Percentiles rank a stretch among this genome's conserved stretches.
Evolutionary conservation across 2,888 invertebrate genomes (phyloP).

Genomic region (Tricholauxania praeusta): DNA sequence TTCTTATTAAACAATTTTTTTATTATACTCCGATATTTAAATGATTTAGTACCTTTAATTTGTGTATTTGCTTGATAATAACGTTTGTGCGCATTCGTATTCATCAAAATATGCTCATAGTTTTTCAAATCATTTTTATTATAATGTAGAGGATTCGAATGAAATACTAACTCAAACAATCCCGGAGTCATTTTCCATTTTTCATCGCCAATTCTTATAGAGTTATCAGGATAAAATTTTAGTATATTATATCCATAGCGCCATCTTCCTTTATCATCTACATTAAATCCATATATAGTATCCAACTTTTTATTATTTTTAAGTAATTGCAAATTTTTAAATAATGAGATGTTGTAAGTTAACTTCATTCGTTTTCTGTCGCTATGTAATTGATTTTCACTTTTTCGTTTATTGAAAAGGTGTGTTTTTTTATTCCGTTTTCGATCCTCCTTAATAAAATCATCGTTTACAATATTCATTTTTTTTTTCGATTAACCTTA

Average conservation of each 20-base stretch:
- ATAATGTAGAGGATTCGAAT: constrained; percentile 15
- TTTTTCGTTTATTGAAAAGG: too few relatives aligned
- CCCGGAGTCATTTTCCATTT: constrained; percentile 19
- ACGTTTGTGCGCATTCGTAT: constrained; percentile 38
- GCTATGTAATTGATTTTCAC: too few relatives aligned
- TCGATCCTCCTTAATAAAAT: too few relatives aligned
- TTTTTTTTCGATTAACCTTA: too few relatives aligned
- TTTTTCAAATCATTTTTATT: constrained; percentile 23
- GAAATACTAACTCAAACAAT: constrained; percentile 14
- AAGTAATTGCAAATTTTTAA: constrained; percentile 5
- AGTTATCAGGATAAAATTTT: neutral
- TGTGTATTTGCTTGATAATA: constrained; percentile 26
- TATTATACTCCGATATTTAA: constrained; percentile 32
- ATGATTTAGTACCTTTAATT: constrained; percentile 31
- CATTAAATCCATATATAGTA: neutral
- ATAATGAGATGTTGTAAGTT: too few relatives aligned
- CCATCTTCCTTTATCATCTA: constrained; percentile 22
- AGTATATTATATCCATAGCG: constrained; percentile 17
- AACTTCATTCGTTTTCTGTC: too few relatives aligned
- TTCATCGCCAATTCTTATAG: neutral
- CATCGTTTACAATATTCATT: too few relatives aligned
- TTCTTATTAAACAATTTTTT: constrained; percentile 24
- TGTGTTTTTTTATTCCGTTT: too few relatives aligned
- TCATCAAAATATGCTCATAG: constrained; percentile 34
- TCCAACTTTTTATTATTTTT: constrained; percentile 17